A percentile compares a stretch with the other conserved stretches of the same genome.
These are phyloP conservation scores for Euzophera pinguis DNA, from an alignment of 2,888 invertebrate genomes.

Conservation along the genomic window DNA sequence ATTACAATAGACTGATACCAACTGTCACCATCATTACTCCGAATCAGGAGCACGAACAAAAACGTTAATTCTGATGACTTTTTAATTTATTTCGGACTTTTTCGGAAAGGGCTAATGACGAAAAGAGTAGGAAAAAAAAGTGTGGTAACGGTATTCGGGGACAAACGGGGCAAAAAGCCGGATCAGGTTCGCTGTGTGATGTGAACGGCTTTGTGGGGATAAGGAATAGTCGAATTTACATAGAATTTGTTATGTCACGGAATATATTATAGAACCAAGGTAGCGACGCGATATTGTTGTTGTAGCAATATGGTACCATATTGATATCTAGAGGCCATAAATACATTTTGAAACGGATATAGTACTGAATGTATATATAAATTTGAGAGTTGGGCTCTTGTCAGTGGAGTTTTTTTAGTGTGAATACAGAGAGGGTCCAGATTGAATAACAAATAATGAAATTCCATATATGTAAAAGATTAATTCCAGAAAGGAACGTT, in stretches of 20 bases:
- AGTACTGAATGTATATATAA: no score
- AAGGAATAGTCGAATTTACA: not conserved
- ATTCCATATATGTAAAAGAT: no score
- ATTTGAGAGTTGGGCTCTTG: no score
- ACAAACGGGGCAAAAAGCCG: slow-evolving; percentile 23
- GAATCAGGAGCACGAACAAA: slow-evolving; percentile 33
- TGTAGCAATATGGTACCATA: no score
- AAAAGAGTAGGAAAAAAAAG: slow-evolving; percentile 37
- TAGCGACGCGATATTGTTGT: no score
- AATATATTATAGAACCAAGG: no score
- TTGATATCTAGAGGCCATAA: no score
- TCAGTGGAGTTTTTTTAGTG: no score
- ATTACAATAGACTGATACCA: slow-evolving; percentile 15
- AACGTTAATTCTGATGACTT: slow-evolving; percentile 49
- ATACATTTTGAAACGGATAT: no score
- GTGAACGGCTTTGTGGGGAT: not conserved
- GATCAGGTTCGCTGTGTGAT: slow-evolving; percentile 10
- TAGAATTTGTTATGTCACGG: not conserved
- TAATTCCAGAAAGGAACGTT: no score
- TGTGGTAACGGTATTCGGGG: slow-evolving; percentile 35
- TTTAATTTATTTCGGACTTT: slow-evolving; percentile 64
- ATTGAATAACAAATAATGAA: no score
- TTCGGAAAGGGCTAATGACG: slow-evolving; percentile 40
- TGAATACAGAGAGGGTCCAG: no score
- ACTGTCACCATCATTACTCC: slow-evolving; percentile 33